phyloP scores from a whole-genome alignment of 1,140 invertebrate genomes.

The Agrypnia vestita region DNA sequence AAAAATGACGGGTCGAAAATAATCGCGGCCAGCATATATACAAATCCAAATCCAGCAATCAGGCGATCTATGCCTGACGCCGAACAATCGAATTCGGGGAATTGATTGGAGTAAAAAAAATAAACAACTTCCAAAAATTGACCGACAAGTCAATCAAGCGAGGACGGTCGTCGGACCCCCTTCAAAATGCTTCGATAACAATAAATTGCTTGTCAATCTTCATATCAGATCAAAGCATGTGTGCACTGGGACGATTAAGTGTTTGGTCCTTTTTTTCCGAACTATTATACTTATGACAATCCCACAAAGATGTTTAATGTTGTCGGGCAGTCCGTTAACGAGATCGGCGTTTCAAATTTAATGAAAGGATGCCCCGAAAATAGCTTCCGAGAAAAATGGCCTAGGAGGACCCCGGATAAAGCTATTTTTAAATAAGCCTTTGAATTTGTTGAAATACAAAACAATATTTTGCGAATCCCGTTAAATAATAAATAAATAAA shows the following conservation, averaged over 20 bases:
- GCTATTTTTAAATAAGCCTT: not conserved
- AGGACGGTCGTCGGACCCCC: constrained; percentile 49
- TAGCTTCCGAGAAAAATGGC: constrained; percentile 18
- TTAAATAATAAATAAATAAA: too few relatives aligned
- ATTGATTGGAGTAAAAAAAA: constrained; percentile 20
- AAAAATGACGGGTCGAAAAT: too few relatives aligned
- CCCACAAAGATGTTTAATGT: constrained; percentile 33
- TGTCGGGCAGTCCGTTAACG: constrained; percentile 35
- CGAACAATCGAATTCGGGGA: constrained; percentile 32
- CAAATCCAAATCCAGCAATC: constrained; percentile 27
- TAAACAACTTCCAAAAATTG: constrained; percentile 46
- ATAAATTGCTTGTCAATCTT: constrained; percentile 58
- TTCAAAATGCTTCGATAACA: constrained; percentile 56
- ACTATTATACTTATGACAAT: constrained; percentile 45
- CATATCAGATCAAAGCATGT: constrained; percentile 49
- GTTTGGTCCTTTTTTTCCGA: constrained; percentile 47
- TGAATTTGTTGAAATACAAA: not conserved
- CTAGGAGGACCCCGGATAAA: too few relatives aligned
- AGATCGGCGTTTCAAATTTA: constrained; percentile 36
- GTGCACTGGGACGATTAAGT: constrained; percentile 45
- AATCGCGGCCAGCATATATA: not conserved
- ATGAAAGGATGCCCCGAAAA: constrained; percentile 7
- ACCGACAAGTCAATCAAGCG: constrained; percentile 56
- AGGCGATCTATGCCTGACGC: constrained; percentile 1
- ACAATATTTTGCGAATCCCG: not conserved